phyloP scores from a whole-genome alignment of 2,888 invertebrate genomes.

The Incurvaria masculella region DNA sequence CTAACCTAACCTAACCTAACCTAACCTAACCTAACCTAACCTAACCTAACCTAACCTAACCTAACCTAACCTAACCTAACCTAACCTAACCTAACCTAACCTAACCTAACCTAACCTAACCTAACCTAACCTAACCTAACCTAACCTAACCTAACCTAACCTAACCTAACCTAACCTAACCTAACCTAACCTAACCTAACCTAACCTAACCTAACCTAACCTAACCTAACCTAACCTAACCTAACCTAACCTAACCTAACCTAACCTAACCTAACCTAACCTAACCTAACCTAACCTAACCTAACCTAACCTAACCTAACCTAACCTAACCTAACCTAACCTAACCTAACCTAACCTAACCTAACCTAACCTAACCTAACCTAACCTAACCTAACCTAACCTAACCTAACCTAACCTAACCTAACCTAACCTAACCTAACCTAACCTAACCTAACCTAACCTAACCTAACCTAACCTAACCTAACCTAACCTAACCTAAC shows the following conservation, averaged over 20 bases:
- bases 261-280: conserved; percentile 11
- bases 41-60: conserved; percentile 11
- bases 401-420: too few species aligned
- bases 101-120: conserved; percentile 11
- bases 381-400: too few species aligned
- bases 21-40: conserved; percentile 9
- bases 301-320: too few species aligned
- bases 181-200: conserved; percentile 12
- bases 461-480: too few species aligned
- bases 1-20: conserved; percentile 9
- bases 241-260: conserved; percentile 13
- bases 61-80: conserved; percentile 10
- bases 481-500: too few species aligned
- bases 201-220: conserved; percentile 12
- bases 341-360: too few species aligned
- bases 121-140: conserved; percentile 11
- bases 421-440: too few species aligned
- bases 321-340: too few species aligned
- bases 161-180: conserved; percentile 12
- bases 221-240: conserved; percentile 13
- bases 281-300: conserved; percentile 11
- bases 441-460: too few species aligned
- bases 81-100: conserved; percentile 11
- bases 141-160: conserved; percentile 11
- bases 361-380: too few species aligned